Base-by-base conservation (phyloP, 2,797 vertebrate genomes). In the Paedocypris micromegethes region DNA sequence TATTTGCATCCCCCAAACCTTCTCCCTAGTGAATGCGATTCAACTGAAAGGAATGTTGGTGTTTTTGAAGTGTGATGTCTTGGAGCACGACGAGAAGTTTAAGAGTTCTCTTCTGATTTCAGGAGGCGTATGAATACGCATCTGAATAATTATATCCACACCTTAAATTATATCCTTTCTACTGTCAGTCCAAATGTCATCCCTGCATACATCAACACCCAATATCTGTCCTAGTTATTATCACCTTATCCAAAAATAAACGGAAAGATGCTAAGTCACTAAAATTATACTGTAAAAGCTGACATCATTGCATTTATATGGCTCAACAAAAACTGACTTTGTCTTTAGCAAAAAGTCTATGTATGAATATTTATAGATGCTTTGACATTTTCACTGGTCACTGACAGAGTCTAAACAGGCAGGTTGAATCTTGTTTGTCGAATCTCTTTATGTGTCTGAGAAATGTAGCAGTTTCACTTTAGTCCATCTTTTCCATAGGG, bases 71-170 rank as follows among this genome's bases (percentile, higher is more conserved):
- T 56, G 46, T 42, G 66, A 68, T 58, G 48, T 39, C 66, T 66
- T 9, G 3, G 57, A 23, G 67, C 57, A 62, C 63, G 58, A 66
- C 66, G 58, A 59, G 50, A 56, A 67, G 54, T 71, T 71, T 71
- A 57, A 37, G 58, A 63, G 39, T 55, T 56, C 63, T 62, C 58
- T 49, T 60, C 54, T 70, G 66, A 70, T 74, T 64, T 68, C 63
- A 56, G 60, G 53, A 58, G 65, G 23, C 59, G 52, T 55, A 42
- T 65, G 67, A 70, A 74, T 54, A 61, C 66, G 54, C 66, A 59
- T 70, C 72, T 64, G 57, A 56, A 70, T 70, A 74, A 70, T 74
- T 74, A 74, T 65, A 69, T 48, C 44, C 67, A 70, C 56, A 65
- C 53, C 23, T 23, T 23, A 23, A 23, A 23, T 23, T 23, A 23